These are phyloP conservation scores for Folsomia manolachei DNA, from an alignment of 2,888 invertebrate genomes.

Conservation along the genomic window DNA sequence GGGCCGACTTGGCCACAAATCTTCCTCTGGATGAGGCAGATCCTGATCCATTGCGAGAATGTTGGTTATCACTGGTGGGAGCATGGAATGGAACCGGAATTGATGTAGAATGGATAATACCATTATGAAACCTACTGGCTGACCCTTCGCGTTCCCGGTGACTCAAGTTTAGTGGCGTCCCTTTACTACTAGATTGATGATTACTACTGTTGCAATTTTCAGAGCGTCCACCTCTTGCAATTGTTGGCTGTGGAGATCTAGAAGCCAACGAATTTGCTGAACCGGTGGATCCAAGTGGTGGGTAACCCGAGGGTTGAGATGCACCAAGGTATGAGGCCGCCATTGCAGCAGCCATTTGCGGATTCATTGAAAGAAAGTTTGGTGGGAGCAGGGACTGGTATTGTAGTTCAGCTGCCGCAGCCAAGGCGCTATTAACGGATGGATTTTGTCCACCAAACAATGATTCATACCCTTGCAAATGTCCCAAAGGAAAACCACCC, in stretches of 20 bases:
- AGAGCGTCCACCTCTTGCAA: background rate
- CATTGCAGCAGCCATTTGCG: constrained; percentile 32
- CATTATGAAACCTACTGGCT: no score
- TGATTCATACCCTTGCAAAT: constrained; percentile 26
- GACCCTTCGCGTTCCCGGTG: background rate
- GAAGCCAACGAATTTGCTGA: background rate
- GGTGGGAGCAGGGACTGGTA: constrained; percentile 37
- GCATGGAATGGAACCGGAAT: constrained; percentile 15
- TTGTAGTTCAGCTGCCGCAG: constrained; percentile 28
- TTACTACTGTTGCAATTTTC: background rate
- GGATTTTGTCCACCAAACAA: constrained; percentile 23
- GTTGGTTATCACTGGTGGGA: background rate
- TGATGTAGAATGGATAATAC: background rate
- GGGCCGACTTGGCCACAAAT: background rate
- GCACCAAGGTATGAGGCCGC: constrained; percentile 29
- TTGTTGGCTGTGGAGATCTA: background rate
- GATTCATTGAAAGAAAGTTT: constrained; percentile 24
- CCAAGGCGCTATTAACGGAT: constrained; percentile 29
- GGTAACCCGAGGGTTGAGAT: constrained; percentile 17
- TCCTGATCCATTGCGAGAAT: background rate
- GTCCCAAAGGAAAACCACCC: constrained; percentile 28
- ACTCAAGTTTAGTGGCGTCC: constrained; percentile 4
- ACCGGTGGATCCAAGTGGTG: background rate
- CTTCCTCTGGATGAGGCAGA: background rate
- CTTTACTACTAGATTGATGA: background rate